Percentiles rank a stretch among this genome's conserved stretches.
Conservation (phyloP, 2,797 vertebrate species). For the Poeciliopsis turneri region DNA sequence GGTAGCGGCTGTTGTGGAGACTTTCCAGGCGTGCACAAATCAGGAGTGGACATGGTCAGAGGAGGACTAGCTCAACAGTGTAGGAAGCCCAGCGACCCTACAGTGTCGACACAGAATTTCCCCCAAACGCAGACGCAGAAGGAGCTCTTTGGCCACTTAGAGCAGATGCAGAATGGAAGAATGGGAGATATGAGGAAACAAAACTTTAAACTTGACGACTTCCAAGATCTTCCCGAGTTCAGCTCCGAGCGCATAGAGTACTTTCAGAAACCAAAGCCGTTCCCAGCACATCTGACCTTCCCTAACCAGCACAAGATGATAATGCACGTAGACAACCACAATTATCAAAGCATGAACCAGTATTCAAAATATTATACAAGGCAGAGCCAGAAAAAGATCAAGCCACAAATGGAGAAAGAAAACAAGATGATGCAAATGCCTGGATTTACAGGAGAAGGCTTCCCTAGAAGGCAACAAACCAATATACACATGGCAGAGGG, state of each 20-base stretch:
- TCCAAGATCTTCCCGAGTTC: constrained; percentile 77
- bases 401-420: constrained; percentile 77
- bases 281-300: constrained; percentile 65
- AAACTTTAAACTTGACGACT: constrained; percentile 67
- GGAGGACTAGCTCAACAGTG: constrained; percentile 79
- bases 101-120: constrained; percentile 66
- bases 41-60: constrained; percentile 75
- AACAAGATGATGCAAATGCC: constrained; percentile 79
- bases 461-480: constrained; percentile 67
- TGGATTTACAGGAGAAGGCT: constrained; percentile 75
- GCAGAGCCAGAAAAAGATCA: constrained; percentile 73
- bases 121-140: constrained; percentile 79
- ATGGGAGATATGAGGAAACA: constrained; percentile 78
- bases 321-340: constrained; percentile 59
- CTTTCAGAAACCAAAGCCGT: constrained; percentile 76
- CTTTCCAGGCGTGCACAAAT: constrained; percentile 80
- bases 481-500: constrained; percentile 69
- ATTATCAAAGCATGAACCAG: constrained; percentile 45
- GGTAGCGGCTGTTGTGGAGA: constrained; percentile 74
- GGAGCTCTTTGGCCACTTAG: constrained; percentile 77
- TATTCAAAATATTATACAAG: constrained; percentile 66
- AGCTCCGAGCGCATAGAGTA: constrained; percentile 76
- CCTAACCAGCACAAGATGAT: constrained; percentile 75
- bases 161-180: constrained; percentile 68
- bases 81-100: constrained; percentile 75